Evolutionary conservation across 2,113 vertebrate species (phyloP).

Genomic region (Microcebus tavaratra): DNA sequence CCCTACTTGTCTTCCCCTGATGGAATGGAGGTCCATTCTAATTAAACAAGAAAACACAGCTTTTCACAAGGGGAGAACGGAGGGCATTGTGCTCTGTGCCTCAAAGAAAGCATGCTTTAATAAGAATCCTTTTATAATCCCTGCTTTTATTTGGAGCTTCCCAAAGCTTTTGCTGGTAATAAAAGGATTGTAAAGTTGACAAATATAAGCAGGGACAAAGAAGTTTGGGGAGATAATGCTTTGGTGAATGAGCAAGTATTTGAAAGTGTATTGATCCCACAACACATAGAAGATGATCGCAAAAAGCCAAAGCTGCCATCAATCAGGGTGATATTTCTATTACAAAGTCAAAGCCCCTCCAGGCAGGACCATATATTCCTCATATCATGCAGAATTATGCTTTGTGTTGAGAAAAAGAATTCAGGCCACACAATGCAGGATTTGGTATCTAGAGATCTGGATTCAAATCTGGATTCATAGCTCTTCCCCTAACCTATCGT

Average conservation of each 20-base stretch:
- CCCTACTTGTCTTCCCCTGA: slow-evolving; percentile 76
- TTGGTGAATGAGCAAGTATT: slow-evolving; percentile 74
- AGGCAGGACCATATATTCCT: neutral
- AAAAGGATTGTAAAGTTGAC: slow-evolving; percentile 84
- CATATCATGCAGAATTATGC: neutral
- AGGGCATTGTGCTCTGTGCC: slow-evolving; percentile 75
- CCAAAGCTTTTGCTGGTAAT: slow-evolving; percentile 83
- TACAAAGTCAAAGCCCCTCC: slow-evolving; percentile 37
- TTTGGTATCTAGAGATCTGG: neutral
- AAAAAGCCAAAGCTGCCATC: slow-evolving; percentile 43
- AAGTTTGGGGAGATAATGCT: slow-evolving; percentile 79
- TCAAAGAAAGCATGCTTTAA: slow-evolving; percentile 84
- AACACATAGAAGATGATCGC: slow-evolving; percentile 54
- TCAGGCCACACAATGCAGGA: neutral
- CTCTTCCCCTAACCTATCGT: neutral
- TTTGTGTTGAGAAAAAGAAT: neutral
- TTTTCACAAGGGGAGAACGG: slow-evolving; percentile 79
- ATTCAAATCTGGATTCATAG: neutral
- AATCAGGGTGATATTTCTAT: slow-evolving; percentile 35
- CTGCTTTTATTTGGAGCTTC: slow-evolving; percentile 84
- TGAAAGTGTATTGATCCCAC: slow-evolving; percentile 73
- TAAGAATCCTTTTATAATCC: slow-evolving; percentile 83
- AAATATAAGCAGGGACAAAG: slow-evolving; percentile 82
- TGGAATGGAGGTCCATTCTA: slow-evolving; percentile 79
- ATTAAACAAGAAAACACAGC: slow-evolving; percentile 83